Conservation (phyloP, 2,113 vertebrate species). For the Sander lucioperca region DNA sequence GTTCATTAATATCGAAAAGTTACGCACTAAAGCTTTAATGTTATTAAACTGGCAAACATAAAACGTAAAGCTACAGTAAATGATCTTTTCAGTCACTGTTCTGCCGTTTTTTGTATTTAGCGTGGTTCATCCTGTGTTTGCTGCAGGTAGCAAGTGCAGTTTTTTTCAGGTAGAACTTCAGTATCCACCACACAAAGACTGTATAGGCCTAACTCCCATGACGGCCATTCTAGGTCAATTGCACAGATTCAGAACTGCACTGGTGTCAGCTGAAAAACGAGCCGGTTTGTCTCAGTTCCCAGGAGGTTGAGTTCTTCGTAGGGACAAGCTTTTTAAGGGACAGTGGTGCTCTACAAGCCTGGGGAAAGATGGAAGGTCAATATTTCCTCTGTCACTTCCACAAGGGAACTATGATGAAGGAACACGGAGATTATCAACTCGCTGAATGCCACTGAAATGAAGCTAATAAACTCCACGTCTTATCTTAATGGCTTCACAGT, state of each 20-base stretch:
- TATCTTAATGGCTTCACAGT: conserved; percentile 62
- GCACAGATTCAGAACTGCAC: conserved; percentile 2
- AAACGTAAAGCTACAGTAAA: not conserved
- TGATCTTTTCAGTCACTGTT: not conserved
- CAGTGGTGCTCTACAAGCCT: not conserved
- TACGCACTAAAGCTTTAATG: not conserved
- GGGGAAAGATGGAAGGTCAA: conserved; percentile 10
- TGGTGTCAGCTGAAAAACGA: conserved; percentile 33
- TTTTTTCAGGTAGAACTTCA: not conserved
- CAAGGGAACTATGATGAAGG: conserved; percentile 25
- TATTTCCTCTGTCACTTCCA: conserved; percentile 18
- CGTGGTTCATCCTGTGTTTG: not conserved
- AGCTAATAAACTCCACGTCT: conserved; percentile 55
- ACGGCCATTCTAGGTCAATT: conserved; percentile 17
- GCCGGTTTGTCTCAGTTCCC: conserved; percentile 26
- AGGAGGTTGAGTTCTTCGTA: not conserved
- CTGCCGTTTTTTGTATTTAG: not conserved
- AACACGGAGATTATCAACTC: conserved; percentile 31
- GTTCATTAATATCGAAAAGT: too few species aligned
- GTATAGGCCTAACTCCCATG: not conserved
- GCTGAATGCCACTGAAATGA: conserved; percentile 37
- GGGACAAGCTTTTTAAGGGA: conserved; percentile 15
- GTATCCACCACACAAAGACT: not conserved
- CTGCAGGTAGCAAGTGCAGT: not conserved
- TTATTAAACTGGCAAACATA: not conserved